Percentiles rank a stretch among this genome's conserved stretches.
phyloP scores from a whole-genome alignment of 2,113 vertebrate genomes.

The Mobula birostris region DNA sequence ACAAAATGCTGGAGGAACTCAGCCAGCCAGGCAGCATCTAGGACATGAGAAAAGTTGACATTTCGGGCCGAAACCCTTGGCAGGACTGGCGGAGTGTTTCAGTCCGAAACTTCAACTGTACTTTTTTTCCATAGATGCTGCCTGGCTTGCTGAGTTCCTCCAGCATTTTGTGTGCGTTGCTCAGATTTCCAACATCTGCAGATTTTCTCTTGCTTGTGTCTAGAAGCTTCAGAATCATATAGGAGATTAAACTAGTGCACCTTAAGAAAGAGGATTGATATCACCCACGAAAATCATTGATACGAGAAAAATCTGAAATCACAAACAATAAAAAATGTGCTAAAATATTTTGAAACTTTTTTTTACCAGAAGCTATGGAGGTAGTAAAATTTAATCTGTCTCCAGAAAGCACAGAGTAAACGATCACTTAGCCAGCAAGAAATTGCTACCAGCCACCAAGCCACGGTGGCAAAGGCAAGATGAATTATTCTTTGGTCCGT shows the following conservation, averaged over 20 bases:
- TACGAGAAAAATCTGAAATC: background rate
- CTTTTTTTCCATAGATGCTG: too few species aligned
- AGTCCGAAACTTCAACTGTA: too few species aligned
- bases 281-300: background rate
- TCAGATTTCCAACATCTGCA: too few species aligned
- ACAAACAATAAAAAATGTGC: background rate
- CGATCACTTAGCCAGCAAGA: constrained; percentile 84
- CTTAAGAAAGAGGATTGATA: background rate
- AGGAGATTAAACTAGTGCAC: background rate
- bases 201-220: background rate
- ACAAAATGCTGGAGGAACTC: too few species aligned
- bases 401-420: constrained; percentile 78
- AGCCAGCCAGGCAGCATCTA: too few species aligned
- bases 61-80: too few species aligned
- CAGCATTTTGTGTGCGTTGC: too few species aligned
- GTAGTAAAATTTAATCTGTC: constrained; percentile 76
- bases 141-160: too few species aligned
- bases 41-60: too few species aligned
- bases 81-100: too few species aligned
- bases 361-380: constrained; percentile 86
- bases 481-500: constrained; percentile 57
- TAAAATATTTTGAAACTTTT: background rate
- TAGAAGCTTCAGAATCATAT: background rate
- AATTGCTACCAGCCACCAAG: constrained; percentile 74
- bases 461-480: constrained; percentile 53